These are phyloP conservation scores for Agrochola circellaris DNA, from an alignment of 2,888 invertebrate genomes.

Conservation along the genomic window DNA sequence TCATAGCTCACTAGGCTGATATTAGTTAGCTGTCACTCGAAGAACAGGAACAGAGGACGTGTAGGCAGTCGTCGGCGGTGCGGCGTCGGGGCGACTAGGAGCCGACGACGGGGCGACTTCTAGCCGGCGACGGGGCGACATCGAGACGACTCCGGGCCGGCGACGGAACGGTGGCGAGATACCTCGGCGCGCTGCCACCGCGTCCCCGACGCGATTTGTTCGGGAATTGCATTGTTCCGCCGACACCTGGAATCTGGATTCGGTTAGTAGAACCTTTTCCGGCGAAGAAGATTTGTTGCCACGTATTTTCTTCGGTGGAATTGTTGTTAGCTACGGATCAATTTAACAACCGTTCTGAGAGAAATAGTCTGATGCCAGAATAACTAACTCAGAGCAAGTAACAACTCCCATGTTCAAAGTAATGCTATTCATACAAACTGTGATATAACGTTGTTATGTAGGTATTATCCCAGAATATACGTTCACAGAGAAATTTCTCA, in stretches of 20 bases:
- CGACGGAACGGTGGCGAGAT: slow-evolving; percentile 22
- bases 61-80: slow-evolving; percentile 33
- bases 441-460: slow-evolving; percentile 13
- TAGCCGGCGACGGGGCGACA: slow-evolving; percentile 16
- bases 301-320: slow-evolving; percentile 64
- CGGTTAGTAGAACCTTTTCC: slow-evolving; percentile 79
- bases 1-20: slow-evolving; percentile 60
- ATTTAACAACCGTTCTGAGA: slow-evolving; percentile 52
- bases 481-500: slow-evolving; percentile 13
- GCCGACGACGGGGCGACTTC: neutral
- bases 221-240: slow-evolving; percentile 86
- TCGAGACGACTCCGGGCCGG: slow-evolving; percentile 31
- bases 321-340: slow-evolving; percentile 65
- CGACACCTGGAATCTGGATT: slow-evolving; percentile 88
- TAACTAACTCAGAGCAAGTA: slow-evolving; percentile 37
- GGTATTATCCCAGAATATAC: slow-evolving; percentile 9
- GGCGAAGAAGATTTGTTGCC: slow-evolving; percentile 76
- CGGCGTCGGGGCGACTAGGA: slow-evolving; percentile 1
- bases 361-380: slow-evolving; percentile 44
- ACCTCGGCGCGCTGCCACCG: slow-evolving; percentile 48
- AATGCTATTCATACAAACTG: slow-evolving; percentile 29
- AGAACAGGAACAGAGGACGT: slow-evolving; percentile 51
- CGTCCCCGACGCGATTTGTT: slow-evolving; percentile 82
- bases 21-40: slow-evolving; percentile 67
- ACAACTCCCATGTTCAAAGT: slow-evolving; percentile 58